Conservation (phyloP, 2,888 invertebrate genomes). For the Esperia sulphurella region DNA sequence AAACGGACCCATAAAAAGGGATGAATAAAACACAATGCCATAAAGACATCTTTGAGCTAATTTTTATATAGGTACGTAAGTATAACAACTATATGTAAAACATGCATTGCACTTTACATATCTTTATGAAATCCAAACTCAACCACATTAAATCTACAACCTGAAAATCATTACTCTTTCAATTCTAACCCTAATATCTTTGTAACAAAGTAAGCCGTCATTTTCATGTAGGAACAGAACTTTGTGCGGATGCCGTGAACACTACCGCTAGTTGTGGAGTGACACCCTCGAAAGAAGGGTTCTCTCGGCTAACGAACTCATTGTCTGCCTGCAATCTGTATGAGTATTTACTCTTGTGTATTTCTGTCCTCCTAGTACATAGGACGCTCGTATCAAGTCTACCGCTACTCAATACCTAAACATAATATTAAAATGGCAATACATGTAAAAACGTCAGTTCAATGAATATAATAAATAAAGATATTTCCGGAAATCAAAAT, state of each 20-base stretch:
- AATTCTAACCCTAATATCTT: background rate
- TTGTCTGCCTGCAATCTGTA: conserved; percentile 39
- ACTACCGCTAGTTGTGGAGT: conserved; percentile 40
- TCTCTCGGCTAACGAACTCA: conserved; percentile 66
- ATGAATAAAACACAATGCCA: too few species aligned
- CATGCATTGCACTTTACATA: conserved; percentile 16
- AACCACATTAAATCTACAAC: background rate
- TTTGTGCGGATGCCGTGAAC: background rate
- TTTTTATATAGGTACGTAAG: background rate
- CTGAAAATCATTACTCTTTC: background rate
- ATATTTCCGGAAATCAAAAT: too few species aligned
- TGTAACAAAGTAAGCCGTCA: background rate
- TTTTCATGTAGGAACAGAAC: background rate
- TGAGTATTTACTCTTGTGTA: conserved; percentile 9
- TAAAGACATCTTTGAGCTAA: too few species aligned
- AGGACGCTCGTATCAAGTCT: background rate
- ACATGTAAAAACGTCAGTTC: too few species aligned
- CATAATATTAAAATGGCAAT: too few species aligned
- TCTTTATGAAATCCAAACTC: conserved; percentile 9
- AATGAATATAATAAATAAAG: too few species aligned
- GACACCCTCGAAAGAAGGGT: conserved; percentile 55
- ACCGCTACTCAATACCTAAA: too few species aligned
- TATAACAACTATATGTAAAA: background rate
- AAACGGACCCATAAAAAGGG: too few species aligned
- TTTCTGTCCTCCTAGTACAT: conserved; percentile 19